Conservation (phyloP, 1,140 invertebrate species). For the Drosophila paulistorum region DNA sequence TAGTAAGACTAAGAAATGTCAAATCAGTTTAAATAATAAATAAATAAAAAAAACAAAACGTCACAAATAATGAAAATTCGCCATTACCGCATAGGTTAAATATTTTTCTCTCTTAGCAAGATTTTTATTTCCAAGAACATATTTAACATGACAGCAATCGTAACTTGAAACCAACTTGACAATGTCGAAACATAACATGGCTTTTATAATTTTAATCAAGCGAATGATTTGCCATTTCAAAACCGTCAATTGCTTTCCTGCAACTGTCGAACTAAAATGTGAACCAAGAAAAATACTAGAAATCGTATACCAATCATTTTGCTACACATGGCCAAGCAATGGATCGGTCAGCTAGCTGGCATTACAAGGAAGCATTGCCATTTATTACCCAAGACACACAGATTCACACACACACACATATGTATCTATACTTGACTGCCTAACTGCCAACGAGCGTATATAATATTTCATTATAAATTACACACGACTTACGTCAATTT, state of each 20-base stretch:
- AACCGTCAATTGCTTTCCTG: not conserved
- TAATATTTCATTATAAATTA: constrained; percentile 82
- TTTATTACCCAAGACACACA: constrained; percentile 73
- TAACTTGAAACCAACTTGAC: constrained; percentile 8
- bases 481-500: constrained; percentile 81
- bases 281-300: not conserved
- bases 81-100: no score
- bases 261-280: not conserved
- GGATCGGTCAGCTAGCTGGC: constrained; percentile 20
- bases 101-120: no score
- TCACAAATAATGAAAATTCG: no score
- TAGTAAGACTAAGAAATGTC: no score
- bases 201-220: constrained; percentile 33
- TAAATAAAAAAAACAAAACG: no score
- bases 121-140: no score
- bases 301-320: not conserved
- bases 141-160: not conserved
- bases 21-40: no score
- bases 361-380: constrained; percentile 63
- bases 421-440: constrained; percentile 59
- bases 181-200: constrained; percentile 32
- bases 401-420: not conserved
- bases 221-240: constrained; percentile 1
- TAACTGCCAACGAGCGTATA: constrained; percentile 75
- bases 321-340: not conserved